A percentile compares a stretch with the other conserved stretches of the same genome.
phyloP scores from a whole-genome alignment of 2,113 vertebrate genomes.

The Catagonus wagneri region DNA sequence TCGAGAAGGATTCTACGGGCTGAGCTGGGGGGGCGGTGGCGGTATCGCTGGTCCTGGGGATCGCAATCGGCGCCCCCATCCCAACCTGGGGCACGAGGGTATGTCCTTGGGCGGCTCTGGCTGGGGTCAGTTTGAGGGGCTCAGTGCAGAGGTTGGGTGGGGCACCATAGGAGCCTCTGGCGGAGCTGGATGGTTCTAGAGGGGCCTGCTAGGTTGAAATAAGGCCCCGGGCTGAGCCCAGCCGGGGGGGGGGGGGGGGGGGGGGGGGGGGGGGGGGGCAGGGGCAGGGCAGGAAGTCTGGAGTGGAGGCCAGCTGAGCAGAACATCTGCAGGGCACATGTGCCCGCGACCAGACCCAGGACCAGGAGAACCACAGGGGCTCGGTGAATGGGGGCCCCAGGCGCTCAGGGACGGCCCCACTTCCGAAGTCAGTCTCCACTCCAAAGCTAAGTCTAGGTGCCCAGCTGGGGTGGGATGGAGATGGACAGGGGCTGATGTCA shows the following conservation, averaged over 20 bases:
- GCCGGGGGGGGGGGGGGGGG: too few species aligned
- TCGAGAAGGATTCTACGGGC: neutral
- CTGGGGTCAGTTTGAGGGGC: neutral
- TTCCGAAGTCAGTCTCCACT: neutral
- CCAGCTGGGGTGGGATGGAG: neutral
- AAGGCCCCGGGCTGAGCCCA: neutral
- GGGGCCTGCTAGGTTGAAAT: neutral
- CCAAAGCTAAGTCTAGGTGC: neutral
- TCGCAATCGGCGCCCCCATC: rapidly evolving
- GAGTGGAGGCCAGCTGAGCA: neutral
- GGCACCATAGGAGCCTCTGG: neutral
- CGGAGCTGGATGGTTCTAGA: neutral
- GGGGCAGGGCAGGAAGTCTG: neutral
- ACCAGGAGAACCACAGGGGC: neutral
- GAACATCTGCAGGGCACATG: neutral
- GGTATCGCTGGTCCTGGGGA: neutral
- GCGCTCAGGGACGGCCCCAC: rapidly evolving
- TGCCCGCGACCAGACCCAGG: neutral
- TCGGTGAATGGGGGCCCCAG: neutral
- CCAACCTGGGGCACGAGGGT: neutral
- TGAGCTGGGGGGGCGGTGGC: neutral
- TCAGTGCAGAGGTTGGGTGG: neutral
- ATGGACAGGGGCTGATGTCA: neutral
- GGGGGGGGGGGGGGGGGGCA: neutral
- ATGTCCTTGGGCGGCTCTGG: neutral